Evolutionary conservation across 2,113 vertebrate genomes (phyloP).

Genomic region (Cyanoliseus patagonus): DNA sequence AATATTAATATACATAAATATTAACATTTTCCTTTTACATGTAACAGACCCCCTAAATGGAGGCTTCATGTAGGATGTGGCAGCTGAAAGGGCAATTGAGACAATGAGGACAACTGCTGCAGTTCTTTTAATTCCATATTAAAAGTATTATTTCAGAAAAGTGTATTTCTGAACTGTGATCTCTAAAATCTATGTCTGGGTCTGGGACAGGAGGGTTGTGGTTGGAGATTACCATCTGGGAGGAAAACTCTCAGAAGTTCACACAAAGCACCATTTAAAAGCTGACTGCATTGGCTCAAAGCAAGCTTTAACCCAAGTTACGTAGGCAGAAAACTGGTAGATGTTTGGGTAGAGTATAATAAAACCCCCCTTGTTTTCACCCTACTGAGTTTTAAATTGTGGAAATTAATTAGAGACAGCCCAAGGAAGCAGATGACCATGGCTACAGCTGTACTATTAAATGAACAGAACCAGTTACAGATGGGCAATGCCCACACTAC

Average conservation of each 20-base stretch:
- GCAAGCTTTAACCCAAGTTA: background rate
- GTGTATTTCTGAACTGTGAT: background rate
- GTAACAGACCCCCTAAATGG: background rate
- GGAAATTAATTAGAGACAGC: background rate
- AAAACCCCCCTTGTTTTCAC: background rate
- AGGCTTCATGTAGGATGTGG: background rate
- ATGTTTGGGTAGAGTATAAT: background rate
- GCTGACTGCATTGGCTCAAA: background rate
- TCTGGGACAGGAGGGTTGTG: background rate
- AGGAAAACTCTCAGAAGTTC: background rate
- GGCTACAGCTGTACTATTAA: background rate
- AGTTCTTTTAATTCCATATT: background rate
- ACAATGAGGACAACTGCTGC: background rate
- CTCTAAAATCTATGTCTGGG: background rate
- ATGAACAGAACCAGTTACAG: background rate
- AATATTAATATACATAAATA: background rate
- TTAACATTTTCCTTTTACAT: background rate
- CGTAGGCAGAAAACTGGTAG: background rate
- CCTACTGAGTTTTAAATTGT: background rate
- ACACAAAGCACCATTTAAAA: slow-evolving; percentile 12
- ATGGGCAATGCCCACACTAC: background rate
- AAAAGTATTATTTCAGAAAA: background rate
- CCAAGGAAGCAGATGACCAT: background rate
- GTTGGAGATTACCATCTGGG: background rate
- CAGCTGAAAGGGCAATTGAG: background rate